These are phyloP conservation scores for Pogonocherus hispidulus DNA, from an alignment of 2,888 invertebrate species.

Conservation along the genomic window DNA sequence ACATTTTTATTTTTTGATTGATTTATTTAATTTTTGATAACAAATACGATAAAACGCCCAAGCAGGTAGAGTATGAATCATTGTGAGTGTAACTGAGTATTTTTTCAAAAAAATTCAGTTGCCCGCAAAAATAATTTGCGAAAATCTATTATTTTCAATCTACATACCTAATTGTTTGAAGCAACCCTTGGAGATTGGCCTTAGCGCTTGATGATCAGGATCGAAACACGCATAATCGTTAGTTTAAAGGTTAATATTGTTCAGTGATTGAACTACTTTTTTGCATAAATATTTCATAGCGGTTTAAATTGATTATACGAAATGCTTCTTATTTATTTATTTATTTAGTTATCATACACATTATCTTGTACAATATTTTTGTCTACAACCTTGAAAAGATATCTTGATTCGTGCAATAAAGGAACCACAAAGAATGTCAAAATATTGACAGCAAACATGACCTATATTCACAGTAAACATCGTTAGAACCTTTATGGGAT, in stretches of 20 bases:
- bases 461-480: no score
- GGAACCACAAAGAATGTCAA: no score
- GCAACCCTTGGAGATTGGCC: neutral
- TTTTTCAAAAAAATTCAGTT: slow-evolving; percentile 15
- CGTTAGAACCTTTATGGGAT: neutral
- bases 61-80: slow-evolving; percentile 43
- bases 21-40: slow-evolving; percentile 27
- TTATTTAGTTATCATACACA: no score
- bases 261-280: neutral
- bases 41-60: slow-evolving; percentile 10
- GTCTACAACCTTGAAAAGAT: no score
- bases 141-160: neutral
- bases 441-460: no score
- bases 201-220: neutral
- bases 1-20: slow-evolving; percentile 28
- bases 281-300: neutral
- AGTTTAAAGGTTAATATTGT: neutral
- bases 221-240: neutral
- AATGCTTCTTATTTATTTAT: neutral
- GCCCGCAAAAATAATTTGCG: neutral
- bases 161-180: neutral
- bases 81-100: slow-evolving; percentile 19
- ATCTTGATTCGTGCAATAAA: no score
- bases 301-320: no score
- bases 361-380: no score